Evolutionary conservation across 2,888 invertebrate genomes (phyloP).

Genomic region (Tenthredo livida): DNA sequence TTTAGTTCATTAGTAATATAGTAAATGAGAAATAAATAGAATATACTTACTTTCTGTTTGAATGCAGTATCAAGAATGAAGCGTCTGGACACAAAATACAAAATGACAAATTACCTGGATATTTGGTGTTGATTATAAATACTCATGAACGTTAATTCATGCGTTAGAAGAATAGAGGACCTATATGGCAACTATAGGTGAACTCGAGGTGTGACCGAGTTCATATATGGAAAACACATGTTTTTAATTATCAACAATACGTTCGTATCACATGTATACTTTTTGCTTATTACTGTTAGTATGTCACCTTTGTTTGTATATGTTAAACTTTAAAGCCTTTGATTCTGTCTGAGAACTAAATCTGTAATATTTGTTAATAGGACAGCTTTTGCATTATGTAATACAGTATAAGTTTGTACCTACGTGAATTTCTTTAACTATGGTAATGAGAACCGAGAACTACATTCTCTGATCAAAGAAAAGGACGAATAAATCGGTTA

Average conservation of each 20-base stretch:
- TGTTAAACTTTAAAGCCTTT: slow-evolving; percentile 22
- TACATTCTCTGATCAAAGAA: background rate
- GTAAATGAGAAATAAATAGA: no score
- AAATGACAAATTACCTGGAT: slow-evolving; percentile 3
- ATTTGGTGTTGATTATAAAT: slow-evolving; percentile 11
- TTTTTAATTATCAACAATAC: slow-evolving; percentile 34
- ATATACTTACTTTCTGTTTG: slow-evolving; percentile 33
- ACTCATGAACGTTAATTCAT: background rate
- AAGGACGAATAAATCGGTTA: background rate
- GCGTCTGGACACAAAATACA: background rate
- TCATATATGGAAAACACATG: slow-evolving; percentile 31
- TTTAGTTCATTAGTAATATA: no score
- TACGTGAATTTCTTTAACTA: background rate
- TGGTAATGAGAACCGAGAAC: background rate
- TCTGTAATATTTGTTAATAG: background rate
- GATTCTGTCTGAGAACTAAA: slow-evolving; percentile 10
- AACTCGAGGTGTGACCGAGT: slow-evolving; percentile 18
- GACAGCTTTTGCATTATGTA: background rate
- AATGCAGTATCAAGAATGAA: background rate
- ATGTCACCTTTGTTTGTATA: slow-evolving; percentile 33
- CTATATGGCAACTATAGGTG: slow-evolving; percentile 26
- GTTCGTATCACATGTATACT: background rate
- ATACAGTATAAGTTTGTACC: background rate
- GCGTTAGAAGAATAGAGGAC: background rate
- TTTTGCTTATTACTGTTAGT: background rate